Percentiles rank a stretch among this genome's conserved stretches.
phyloP scores from a whole-genome alignment of 2,888 invertebrate species.

The Rotaria sp. region DNA sequence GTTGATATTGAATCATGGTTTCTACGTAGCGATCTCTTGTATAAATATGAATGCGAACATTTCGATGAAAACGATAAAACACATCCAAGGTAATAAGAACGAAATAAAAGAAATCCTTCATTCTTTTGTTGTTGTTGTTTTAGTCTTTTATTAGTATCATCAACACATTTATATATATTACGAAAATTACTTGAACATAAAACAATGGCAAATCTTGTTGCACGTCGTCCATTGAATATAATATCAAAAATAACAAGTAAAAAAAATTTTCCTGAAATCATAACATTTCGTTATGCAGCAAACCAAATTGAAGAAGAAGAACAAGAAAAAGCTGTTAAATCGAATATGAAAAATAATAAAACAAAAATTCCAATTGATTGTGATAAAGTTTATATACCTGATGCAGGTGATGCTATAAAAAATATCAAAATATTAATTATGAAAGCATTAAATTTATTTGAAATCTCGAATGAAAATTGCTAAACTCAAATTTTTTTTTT shows the following conservation, averaged over 20 bases:
- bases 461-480: neutral
- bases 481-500: neutral
- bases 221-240: slow-evolving; percentile 75
- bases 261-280: slow-evolving; percentile 84
- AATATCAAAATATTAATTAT: slow-evolving; percentile 10
- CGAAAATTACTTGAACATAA: slow-evolving; percentile 65
- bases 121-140: slow-evolving; percentile 42
- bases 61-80: slow-evolving; percentile 70
- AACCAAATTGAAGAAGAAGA: neutral
- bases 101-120: neutral
- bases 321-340: neutral
- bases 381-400: slow-evolving; percentile 20
- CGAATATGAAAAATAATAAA: neutral
- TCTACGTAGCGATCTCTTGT: slow-evolving; percentile 73
- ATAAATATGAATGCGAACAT: slow-evolving; percentile 82
- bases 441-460: slow-evolving; percentile 10
- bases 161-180: slow-evolving; percentile 75
- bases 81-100: slow-evolving; percentile 23
- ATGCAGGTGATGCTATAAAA: slow-evolving; percentile 21
- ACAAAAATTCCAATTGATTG: neutral
- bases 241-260: slow-evolving; percentile 95
- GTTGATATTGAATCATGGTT: slow-evolving; percentile 74
- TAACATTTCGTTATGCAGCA: slow-evolving; percentile 81
- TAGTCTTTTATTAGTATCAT: slow-evolving; percentile 77
- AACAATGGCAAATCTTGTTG: slow-evolving; percentile 75